Conservation (phyloP, 92 coral and sea anemone species). For the Zoanthus sansibaricus region DNA sequence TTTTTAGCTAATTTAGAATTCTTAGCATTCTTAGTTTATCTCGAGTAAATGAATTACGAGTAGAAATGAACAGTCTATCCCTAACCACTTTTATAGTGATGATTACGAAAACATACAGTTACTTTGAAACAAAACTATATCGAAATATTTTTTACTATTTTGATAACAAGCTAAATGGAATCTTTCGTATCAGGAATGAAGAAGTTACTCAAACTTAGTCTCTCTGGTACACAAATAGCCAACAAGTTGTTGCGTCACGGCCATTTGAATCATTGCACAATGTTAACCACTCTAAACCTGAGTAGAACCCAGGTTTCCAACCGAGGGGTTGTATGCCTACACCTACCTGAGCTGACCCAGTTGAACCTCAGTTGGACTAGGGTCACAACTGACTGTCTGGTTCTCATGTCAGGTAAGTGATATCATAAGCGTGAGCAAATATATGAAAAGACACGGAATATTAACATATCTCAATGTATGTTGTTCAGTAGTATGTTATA, state of each 20-base stretch:
- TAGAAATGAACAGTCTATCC: no score
- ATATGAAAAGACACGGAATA: no score
- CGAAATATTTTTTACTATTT: neutral
- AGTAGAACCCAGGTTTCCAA: constrained; percentile 89
- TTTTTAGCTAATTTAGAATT: no score
- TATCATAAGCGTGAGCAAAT: no score
- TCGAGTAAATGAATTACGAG: no score
- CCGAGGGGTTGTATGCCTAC: constrained; percentile 70
- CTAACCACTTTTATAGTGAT: no score
- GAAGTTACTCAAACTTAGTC: constrained; percentile 81
- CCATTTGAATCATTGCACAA: constrained; percentile 69
- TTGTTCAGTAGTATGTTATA: no score
- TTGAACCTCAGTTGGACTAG: constrained; percentile 94
- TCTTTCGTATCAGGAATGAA: constrained; percentile 25
- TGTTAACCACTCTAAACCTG: constrained; percentile 72
- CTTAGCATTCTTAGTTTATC: no score
- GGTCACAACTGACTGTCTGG: constrained; percentile 80
- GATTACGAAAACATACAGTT: no score
- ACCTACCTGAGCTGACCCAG: constrained; percentile 69
- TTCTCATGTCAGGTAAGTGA: constrained; percentile 77
- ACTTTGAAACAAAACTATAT: no score
- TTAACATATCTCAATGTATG: no score
- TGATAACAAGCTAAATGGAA: constrained; percentile 30
- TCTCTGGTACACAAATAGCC: constrained; percentile 85
- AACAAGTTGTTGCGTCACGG: constrained; percentile 70